Conservation (phyloP, 1,140 invertebrate genomes). For the Drosophila ananassae region DNA sequence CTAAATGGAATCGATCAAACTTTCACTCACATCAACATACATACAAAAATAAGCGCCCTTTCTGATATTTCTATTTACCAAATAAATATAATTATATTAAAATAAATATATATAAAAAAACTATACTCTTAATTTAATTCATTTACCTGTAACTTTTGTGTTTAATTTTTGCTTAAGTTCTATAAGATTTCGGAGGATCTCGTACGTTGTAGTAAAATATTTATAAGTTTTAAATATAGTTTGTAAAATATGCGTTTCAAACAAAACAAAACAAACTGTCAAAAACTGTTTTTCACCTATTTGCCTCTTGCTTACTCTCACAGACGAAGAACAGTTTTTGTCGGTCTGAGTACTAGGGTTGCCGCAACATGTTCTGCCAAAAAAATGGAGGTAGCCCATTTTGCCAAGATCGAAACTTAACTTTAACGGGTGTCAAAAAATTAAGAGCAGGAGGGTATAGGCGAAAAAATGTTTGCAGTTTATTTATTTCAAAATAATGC, state of each 20-base stretch:
- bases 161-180: constrained; percentile 65
- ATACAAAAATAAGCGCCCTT: constrained; percentile 47
- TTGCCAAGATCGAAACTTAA: no score
- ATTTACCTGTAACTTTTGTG: constrained; percentile 71
- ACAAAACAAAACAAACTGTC: constrained; percentile 25
- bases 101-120: constrained; percentile 28
- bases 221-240: constrained; percentile 80
- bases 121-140: constrained; percentile 65
- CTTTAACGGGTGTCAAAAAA: no score
- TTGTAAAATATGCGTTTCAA: constrained; percentile 62
- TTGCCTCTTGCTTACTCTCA: no score
- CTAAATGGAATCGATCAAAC: constrained; percentile 29
- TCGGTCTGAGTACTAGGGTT: no score
- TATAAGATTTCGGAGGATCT: constrained; percentile 81
- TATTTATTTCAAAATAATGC: no score
- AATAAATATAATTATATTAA: constrained; percentile 8
- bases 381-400: no score
- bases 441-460: no score
- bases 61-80: constrained; percentile 44
- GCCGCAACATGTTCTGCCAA: no score
- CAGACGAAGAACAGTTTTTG: no score
- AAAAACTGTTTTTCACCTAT: no score
- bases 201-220: constrained; percentile 82
- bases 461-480: no score
- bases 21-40: constrained; percentile 23